Evolutionary conservation across 37 sponge, comb jelly and placozoan genomes (phyloP), one percentile per base, ranked within the genome.

Genomic region (Cladorhizidae sp.): DNA sequence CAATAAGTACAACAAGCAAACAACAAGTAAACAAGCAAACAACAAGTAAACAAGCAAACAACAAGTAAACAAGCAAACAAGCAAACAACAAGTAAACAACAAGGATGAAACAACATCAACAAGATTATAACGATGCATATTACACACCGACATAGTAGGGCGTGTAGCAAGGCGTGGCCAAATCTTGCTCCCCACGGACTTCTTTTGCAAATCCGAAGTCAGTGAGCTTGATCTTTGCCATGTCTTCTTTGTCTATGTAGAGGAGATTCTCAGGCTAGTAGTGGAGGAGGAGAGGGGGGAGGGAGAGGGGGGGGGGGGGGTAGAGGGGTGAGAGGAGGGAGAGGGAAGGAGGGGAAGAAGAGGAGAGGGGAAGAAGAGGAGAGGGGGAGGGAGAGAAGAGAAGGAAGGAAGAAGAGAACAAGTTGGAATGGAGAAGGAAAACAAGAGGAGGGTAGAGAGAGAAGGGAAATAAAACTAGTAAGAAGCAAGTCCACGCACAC

Each of bases 201-300:
- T 93, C 93, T 35, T 95, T 95, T 20, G 95, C 98, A 91, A 95
- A 97, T 8, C 98, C 98, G 93, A 98, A 98, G 79, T 97, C 98
- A 40, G 98, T 97, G 38, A 98, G 72, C 65, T 95, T 95, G 41
- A 98, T 52, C n/a, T 72, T 52, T 18, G 89, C 84, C 6, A 73
- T 59, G 1, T 41, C 79, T 81, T 64, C 67, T 9, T 67, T 32
- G 58, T 77, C 74, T 21, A 76, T 76, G 69, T 77, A 95, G 21
- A 95, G 74, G 6, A 95, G 86, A 49, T 95, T 98, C 71, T 98
- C 95, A 17, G 98, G 95, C 93, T 95, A 59, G 33, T 3, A 42
- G 28, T 56, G 70, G 42, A 37, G 50, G 75, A 59, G 56, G 57
- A 69, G 38, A 56, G 35, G 57, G 43, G 80, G 35, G 80, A 0